These are phyloP conservation scores for Chromis chromis DNA, from an alignment of 2,797 vertebrate genomes.

Conservation along the genomic window DNA sequence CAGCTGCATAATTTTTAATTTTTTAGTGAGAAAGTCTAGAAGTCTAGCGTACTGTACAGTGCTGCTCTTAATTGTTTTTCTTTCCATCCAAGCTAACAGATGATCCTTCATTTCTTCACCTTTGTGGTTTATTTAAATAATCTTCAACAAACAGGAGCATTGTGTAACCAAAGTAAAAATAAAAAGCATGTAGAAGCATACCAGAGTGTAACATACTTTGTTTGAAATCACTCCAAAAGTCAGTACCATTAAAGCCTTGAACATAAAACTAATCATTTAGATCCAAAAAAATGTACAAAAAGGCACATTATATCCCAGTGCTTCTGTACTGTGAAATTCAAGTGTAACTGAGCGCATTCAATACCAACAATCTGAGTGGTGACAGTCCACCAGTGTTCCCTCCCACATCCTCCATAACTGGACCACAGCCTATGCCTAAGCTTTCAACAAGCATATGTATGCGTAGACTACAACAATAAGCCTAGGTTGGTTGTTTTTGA, in stretches of 20 bases:
- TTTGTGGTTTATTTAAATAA: conserved; percentile 84
- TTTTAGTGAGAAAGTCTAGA: conserved; percentile 94
- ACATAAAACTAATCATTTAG: conserved; percentile 99
- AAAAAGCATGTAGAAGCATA: conserved; percentile 92
- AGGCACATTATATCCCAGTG: conserved; percentile 99
- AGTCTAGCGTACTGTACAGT: conserved; percentile 93
- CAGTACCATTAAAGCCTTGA: conserved; percentile 99
- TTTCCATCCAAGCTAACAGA: conserved; percentile 84
- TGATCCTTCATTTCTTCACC: conserved; percentile 86
- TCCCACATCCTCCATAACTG: conserved; percentile 88
- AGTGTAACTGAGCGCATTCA: conserved; percentile 97
- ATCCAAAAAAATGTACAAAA: conserved; percentile 99
- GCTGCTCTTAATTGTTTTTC: conserved; percentile 87
- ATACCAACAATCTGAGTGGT: conserved; percentile 90
- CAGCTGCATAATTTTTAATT: conserved; percentile 91
- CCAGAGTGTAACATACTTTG: conserved; percentile 92
- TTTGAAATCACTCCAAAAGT: conserved; percentile 96
- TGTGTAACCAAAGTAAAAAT: conserved; percentile 88
- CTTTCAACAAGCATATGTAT: conserved; percentile 97
- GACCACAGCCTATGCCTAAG: conserved; percentile 92
- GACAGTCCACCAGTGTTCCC: conserved; percentile 92
- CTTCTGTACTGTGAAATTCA: conserved; percentile 99
- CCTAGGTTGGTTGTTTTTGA: conserved; percentile 89
- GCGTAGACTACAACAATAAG: conserved; percentile 98
- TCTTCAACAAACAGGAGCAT: conserved; percentile 92